Evolutionary conservation across 2,888 invertebrate species (phyloP).

Genomic region (Pristionchus japonicus): DNA sequence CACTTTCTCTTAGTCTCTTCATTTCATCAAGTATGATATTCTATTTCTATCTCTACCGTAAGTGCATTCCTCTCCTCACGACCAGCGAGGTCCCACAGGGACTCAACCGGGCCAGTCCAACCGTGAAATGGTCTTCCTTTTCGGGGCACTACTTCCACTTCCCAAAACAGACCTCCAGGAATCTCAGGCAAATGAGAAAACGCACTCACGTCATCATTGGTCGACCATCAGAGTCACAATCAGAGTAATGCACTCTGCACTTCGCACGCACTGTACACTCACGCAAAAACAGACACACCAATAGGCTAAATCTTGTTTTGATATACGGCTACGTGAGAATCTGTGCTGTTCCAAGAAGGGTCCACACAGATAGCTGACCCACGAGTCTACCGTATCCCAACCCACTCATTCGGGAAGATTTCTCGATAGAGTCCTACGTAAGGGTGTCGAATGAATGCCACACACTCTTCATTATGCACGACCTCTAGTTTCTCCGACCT

Average conservation of each 20-base stretch:
- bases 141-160: neutral
- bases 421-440: neutral
- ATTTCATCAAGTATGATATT: too few species aligned
- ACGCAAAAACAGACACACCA: neutral
- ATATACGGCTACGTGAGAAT: neutral
- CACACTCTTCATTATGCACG: neutral
- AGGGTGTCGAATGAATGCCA: neutral
- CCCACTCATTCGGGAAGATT: neutral
- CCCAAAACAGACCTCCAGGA: neutral
- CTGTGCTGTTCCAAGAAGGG: neutral
- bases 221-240: neutral
- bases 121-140: conserved; percentile 1
- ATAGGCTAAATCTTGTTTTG: neutral
- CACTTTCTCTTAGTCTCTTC: neutral
- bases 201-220: neutral
- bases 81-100: too few species aligned
- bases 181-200: neutral
- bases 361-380: neutral
- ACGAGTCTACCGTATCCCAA: neutral
- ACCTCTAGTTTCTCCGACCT: neutral
- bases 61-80: neutral
- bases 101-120: too few species aligned
- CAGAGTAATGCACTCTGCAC: conserved; percentile 17
- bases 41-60: neutral
- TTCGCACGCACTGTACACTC: neutral